Conservation (phyloP, 2,113 vertebrate genomes). For the Oophaga pumilio region DNA sequence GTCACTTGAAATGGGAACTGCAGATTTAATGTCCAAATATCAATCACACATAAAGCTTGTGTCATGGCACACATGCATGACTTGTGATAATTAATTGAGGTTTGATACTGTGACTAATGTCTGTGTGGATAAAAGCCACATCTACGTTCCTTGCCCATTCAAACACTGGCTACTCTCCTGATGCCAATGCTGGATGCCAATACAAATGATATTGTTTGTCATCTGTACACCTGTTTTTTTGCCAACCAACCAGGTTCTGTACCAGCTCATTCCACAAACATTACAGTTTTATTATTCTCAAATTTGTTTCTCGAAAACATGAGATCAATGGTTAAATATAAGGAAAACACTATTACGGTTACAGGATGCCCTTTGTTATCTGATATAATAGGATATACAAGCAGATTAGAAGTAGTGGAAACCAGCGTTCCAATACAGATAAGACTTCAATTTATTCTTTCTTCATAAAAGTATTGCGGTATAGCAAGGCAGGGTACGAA, state of each 20-base stretch:
- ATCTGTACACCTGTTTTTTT: constrained; percentile 30
- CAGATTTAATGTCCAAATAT: neutral
- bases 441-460: too few relatives aligned
- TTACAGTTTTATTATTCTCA: neutral
- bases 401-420: too few relatives aligned
- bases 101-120: constrained; percentile 16
- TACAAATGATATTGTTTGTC: constrained; percentile 36
- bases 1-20: neutral
- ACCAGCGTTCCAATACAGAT: too few relatives aligned
- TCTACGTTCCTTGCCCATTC: constrained; percentile 6
- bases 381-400: neutral
- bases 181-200: constrained; percentile 24
- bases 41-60: neutral
- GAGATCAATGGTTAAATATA: neutral
- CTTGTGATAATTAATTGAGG: neutral
- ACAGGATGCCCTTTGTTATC: neutral
- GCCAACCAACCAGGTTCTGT: constrained; percentile 22
- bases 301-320: neutral
- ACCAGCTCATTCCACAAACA: constrained; percentile 11
- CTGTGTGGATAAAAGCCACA: constrained; percentile 1
- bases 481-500: too few relatives aligned
- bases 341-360: neutral
- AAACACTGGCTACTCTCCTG: constrained; percentile 42
- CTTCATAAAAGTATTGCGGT: too few relatives aligned
- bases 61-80: neutral